phyloP scores from a whole-genome alignment of 2,888 invertebrate species.

The Diarsia brunnea region DNA sequence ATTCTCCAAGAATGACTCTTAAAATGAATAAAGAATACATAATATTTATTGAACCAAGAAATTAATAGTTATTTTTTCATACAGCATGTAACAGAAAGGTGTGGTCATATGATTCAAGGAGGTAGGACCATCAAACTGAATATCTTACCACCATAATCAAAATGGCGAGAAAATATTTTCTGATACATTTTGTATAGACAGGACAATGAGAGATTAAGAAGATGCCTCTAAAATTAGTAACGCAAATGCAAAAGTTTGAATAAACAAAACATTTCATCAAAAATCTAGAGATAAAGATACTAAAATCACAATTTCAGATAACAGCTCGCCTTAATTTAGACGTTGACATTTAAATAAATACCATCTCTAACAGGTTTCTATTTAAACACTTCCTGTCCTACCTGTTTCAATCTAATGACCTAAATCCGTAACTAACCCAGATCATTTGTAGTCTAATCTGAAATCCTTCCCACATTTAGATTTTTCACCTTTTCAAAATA shows the following conservation, averaged over 20 bases:
- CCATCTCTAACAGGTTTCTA: constrained; percentile 20
- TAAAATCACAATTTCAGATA: constrained; percentile 4
- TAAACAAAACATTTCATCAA: not conserved
- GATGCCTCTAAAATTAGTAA: not conserved
- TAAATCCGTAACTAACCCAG: constrained; percentile 17
- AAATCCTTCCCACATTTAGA: constrained; percentile 14
- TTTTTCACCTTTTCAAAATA: constrained; percentile 14
- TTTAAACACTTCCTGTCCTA: constrained; percentile 27
- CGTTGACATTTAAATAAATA: constrained; percentile 32
- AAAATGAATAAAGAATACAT: not conserved
- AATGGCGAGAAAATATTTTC: not conserved
- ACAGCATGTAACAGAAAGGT: not conserved
- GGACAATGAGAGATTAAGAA: not conserved
- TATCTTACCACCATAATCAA: not conserved
- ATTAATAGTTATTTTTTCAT: too few species aligned
- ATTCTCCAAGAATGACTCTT: not conserved
- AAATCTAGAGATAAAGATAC: not conserved
- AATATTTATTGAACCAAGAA: too few species aligned
- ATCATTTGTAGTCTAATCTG: not conserved
- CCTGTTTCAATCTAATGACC: constrained; percentile 31
- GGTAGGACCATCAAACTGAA: not conserved
- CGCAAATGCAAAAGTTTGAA: not conserved
- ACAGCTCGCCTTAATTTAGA: constrained; percentile 13
- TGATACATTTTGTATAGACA: not conserved
- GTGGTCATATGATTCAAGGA: not conserved